Base-by-base conservation (phyloP, 2,888 invertebrate genomes). In the Archaeoteleia sp. region DNA sequence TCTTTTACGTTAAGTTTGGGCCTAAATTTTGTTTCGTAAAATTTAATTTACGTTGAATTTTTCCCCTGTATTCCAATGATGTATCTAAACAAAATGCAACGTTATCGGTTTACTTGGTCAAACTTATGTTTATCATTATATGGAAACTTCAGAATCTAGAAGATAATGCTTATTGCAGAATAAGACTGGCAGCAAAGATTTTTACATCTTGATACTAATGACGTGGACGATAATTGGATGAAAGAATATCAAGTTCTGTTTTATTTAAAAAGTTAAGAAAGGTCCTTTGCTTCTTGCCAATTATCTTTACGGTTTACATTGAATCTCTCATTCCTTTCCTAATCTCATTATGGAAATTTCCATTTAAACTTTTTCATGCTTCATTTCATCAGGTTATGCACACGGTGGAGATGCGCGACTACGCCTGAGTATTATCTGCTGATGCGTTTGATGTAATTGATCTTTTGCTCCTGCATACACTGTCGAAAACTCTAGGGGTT, bases 361-460 rank as follows among this genome's bases (percentile, higher is more conserved):
- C 34, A 61, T 46, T 61, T 46, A 53, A 61, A 61, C 53, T 46
- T 61, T 60, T 61, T 61, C 46, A 46, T 61, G 40, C 61, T 61
- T 61, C 46, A 53, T 61, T 61, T 46, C 53, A 20, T 40, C 34
- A 53, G 35, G 29, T 32, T 25, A 46, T 46, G 46, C 61, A 61
- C 40, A 15, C 53, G 46, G 37, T 51, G 25, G 39, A 45, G 51
- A 51, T 43, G 35, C 14, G 32, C 37, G 39, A 53, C 60, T 61
- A 43, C 30, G 51, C 51, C 49, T 29, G 43, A 43, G 37, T 37
- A 61, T 43, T 61, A 61, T 61, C 60, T 51, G 51, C 49, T 51
- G 43, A 40, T 43, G 51, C 49, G 51, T 60, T 60, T 61, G 51
- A 53, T 53, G 61, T 61, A 61, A 61, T 61, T 61, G 61, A 53